Base-by-base conservation (phyloP, 2,113 vertebrate genomes). In the Athene noctua region DNA sequence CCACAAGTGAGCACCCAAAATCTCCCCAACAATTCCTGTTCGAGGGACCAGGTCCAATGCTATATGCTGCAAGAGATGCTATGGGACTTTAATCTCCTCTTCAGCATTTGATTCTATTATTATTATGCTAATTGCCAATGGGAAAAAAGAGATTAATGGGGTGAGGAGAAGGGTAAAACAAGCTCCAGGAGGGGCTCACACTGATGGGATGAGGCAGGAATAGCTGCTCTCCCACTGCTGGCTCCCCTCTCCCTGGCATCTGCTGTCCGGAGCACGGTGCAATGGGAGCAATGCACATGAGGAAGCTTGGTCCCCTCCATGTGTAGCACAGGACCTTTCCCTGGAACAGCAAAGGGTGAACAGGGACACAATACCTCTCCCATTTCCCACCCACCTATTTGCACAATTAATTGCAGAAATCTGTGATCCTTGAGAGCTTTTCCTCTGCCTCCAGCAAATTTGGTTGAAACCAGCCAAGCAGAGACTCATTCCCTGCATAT, bases 221-320 rank as follows among this genome's bases (percentile, higher is more conserved):
- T 14, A 49, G 52, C 26, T 1, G 1, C 26, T 71, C 23, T 77
- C 74, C 51, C 14, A 58, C 25, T 2, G 5, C 27, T 20, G 36
- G 54, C 34, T 91, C 66, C 34, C 26, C 51, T 61, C 30, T 36
- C 74, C 44, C n/a, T 54, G 71, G 52, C 52, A 66, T 42, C 82
- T 42, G 44, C 82, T 42, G 65, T 5, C 26, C 34, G 42, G 34
- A 91, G 49, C 29, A 17, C 0, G 26, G 63, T 22, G 67, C 62
- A 29, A 36, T 6, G 16, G 62, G 49, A 85, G 26, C 36, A 51
- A 26, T 0, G 17, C 6, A 18, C 0, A 0, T 2, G 6, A 70
- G 38, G 40, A 63, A 58, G 51, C 38, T 38, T 29, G 26, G 34
- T 46, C 19, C 25, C 15, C 34, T 32, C 4, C 38, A 22, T 8